Base-by-base conservation (phyloP, 1,140 invertebrate genomes). In the Apolygus lucorum region DNA sequence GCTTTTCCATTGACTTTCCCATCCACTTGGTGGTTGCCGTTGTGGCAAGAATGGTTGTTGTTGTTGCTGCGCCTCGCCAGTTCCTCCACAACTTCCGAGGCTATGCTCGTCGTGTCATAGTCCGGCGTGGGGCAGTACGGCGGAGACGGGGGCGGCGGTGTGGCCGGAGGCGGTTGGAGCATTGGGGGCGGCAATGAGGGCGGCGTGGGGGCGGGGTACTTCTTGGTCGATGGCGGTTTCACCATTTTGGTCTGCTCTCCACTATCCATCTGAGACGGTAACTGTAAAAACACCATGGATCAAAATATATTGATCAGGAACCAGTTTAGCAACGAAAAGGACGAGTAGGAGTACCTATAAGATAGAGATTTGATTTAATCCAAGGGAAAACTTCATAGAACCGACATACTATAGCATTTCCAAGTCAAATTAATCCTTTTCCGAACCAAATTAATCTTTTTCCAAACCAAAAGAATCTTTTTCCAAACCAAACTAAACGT, bases 41-140 rank as follows among this genome's bases (percentile, higher is more conserved):
- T 8, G 4, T 59, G 11, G 22, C 8, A 8, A 21, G 8, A 11
- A 21, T 59, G 8, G 54, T 27, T 29, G 52, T 52, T 54, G 22
- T 74, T 29, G 72, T 68, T 66, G 74, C 74, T 66, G 74, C 76
- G 26, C 4, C 22, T 22, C 8, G 72, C 73, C 0, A 1, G 8
- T 13, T 59, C 54, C n/a, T 49, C 68, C 27, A 70, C 54, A 22
- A 29, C 25, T 1, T 66, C 68, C 0, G 74, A 75, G 2, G 70
- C 71, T 1, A 79, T 71, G 67, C 79, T 81, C 54, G 71, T 73
- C 34, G 77, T 79, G 71, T 82, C 81, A 71, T 88, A 88, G 78
- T 88, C 86, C 2, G 86, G 86, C 22, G 84, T 85, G 0, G 87
- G 86, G 70, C 83, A 86, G 54, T 69, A 71, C 21, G 84, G 76